Base-by-base conservation (phyloP, 1,140 invertebrate genomes). In the Bicyclus anynana region DNA sequence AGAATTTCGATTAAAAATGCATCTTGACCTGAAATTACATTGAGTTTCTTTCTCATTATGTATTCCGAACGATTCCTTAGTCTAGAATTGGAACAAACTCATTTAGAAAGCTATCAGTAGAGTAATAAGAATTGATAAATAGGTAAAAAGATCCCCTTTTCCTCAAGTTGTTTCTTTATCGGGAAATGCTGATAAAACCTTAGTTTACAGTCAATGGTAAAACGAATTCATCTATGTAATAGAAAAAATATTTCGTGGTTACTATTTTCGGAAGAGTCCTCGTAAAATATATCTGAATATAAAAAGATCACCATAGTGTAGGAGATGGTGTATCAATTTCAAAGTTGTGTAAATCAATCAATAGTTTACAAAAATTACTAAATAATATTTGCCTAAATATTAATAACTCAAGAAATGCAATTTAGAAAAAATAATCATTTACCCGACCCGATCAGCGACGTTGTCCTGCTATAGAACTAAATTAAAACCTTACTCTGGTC, bases 221-320 rank as follows among this genome's bases (percentile, higher is more conserved):
- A 20, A 44, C 40, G 20, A 18, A 44, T 18, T 44, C 20, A 44
- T 44, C 16, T 44, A 44, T 44, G 20, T 18, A 44, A 44, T 44
- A 44, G n/a, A 40, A 40, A 42, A 44, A 44, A 10, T 44, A 44
- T 44, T 44, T n/a, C 17, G 2, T 18, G 17, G 12, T 21, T 44
- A 16, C 2, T 9, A 44, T 44, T 20, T 44, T 20, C 40, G 16
- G 20, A 20, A 16, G 20, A 44, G 20, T 20, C 18, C 16, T 20
- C 40, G 20, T 44, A 44, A 44, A 44, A 44, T 44, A 44, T 20
- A 44, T 44, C 40, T 18, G 4, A 20, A 2, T 44, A 44, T 20
- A 44, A 38, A 44, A 44, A 7, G 16, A 20, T n/a, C 40, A 44
- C 20, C 18, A 48, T 27, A 50, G 29, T 33, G 7, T 6, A 33